These are phyloP conservation scores for Pangasius macronema DNA, from an alignment of 2,797 vertebrate species.

Conservation along the genomic window DNA sequence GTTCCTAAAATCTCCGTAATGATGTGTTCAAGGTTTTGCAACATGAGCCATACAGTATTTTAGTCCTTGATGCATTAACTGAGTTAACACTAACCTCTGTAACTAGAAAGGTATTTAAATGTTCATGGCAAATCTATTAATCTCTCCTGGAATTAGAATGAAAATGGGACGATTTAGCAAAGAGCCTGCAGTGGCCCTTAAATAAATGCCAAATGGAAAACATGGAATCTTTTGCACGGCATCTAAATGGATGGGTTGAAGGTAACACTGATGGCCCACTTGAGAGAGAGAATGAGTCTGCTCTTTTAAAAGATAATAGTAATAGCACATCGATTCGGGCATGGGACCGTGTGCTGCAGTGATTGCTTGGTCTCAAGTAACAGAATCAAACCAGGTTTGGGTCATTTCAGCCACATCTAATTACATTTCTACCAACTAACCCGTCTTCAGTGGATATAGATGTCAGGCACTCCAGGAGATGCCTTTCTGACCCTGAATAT, in stretches of 20 bases:
- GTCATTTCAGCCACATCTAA: constrained; percentile 54
- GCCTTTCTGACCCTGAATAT: not conserved
- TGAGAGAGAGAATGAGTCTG: constrained; percentile 62
- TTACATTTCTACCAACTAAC: constrained; percentile 50
- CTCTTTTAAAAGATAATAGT: constrained; percentile 66
- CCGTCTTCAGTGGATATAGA: constrained; percentile 27
- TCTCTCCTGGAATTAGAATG: constrained; percentile 20
- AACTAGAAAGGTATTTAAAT: constrained; percentile 32
- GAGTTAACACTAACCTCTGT: not conserved
- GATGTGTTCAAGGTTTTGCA: not conserved
- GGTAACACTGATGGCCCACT: constrained; percentile 65
- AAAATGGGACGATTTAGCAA: constrained; percentile 30
- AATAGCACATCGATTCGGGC: constrained; percentile 60
- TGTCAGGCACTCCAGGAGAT: constrained; percentile 23
- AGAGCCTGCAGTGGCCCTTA: constrained; percentile 21
- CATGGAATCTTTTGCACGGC: constrained; percentile 49
- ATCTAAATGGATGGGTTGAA: constrained; percentile 56
- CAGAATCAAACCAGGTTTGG: constrained; percentile 47
- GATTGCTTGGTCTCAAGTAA: constrained; percentile 61
- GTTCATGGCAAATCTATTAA: constrained; percentile 27
- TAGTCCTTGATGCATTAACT: constrained; percentile 39
- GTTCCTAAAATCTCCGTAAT: not conserved
- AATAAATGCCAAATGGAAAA: constrained; percentile 45
- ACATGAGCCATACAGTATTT: not conserved
- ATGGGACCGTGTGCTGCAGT: constrained; percentile 51